Evolutionary conservation across 64 coral and sea anemone species (phyloP), one percentile per base, ranked within the genome.

Genomic region (Trachythela sp.): DNA sequence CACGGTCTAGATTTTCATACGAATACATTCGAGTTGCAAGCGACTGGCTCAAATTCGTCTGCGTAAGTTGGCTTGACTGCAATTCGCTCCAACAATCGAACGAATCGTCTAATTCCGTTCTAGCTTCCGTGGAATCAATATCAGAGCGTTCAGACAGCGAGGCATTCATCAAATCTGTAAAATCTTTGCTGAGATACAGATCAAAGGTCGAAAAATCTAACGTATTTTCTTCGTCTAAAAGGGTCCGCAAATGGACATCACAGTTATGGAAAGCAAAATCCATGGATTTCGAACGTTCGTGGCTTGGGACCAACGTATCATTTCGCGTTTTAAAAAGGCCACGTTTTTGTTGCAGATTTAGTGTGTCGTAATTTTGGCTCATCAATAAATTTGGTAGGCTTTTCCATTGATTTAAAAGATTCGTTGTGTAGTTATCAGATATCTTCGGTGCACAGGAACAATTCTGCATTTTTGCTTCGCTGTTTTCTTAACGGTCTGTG

Each of bases 151-250:
- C 37, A 35, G 75, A 80, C 15, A 80, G 30, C 13, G 75, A 80
- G 1, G 75, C 30, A 29, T 80, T 80, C 75, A 80, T 80, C 0
- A 80, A 37, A 80, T 80, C 75, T 80, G 75, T 80, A 20, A 80
- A 80, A 80, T 80, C 75, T 39, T 80, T 80, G 18, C 75, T 80
- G 13, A 80, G 33, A 39, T 80, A 80, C 15, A 80, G 75, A 35
- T 80, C 75, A 39, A 36, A 80, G 9, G 31, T 38, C 15, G 75
- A 80, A 35, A 80, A 7, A 14, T 80, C 75, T 29, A 80, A 0
- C 30, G 37, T 38, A 14, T 13, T 39, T 37, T 35, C 75, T 29
- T 80, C 37, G 13, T 35, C 75, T 34, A 80, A 15, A 5, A 35
- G 30, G 1, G 68, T n/a, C n/a, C 42, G 31, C 75, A 35, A 37